Conservation (phyloP, 2,113 vertebrate species). For the Eidolon helvum region DNA sequence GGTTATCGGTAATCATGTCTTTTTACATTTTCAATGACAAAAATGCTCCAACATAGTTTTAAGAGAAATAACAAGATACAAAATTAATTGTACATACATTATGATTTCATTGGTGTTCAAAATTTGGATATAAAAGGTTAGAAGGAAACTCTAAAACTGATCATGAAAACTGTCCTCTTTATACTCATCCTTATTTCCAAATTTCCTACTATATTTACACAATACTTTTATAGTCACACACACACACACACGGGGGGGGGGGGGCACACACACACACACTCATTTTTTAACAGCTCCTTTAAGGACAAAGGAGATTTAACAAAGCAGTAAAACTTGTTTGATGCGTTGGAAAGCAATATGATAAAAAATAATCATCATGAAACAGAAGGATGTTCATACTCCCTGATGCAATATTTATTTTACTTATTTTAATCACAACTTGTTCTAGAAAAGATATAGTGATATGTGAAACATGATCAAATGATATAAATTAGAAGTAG, state of each 20-base stretch:
- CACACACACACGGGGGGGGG: neutral
- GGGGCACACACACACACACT: no score
- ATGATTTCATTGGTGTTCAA: neutral
- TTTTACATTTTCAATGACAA: neutral
- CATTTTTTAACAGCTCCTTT: neutral
- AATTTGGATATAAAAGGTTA: neutral
- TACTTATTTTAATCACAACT: conserved; percentile 11
- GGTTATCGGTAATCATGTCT: neutral
- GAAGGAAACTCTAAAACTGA: neutral
- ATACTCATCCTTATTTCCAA: neutral
- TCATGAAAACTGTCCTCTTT: neutral
- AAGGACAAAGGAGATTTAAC: neutral
- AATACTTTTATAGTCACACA: neutral
- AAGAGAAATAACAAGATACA: neutral
- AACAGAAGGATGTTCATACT: neutral
- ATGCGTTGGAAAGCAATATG: neutral
- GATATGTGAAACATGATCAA: neutral
- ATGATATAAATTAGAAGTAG: conserved; percentile 36
- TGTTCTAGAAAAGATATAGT: neutral
- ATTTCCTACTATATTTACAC: neutral
- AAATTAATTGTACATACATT: neutral
- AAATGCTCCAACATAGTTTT: neutral
- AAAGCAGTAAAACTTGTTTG: neutral
- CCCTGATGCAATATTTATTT: neutral
- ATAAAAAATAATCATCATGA: neutral